Base-by-base conservation (phyloP, 2,888 invertebrate genomes). In the Sphaeridia pumilis region DNA sequence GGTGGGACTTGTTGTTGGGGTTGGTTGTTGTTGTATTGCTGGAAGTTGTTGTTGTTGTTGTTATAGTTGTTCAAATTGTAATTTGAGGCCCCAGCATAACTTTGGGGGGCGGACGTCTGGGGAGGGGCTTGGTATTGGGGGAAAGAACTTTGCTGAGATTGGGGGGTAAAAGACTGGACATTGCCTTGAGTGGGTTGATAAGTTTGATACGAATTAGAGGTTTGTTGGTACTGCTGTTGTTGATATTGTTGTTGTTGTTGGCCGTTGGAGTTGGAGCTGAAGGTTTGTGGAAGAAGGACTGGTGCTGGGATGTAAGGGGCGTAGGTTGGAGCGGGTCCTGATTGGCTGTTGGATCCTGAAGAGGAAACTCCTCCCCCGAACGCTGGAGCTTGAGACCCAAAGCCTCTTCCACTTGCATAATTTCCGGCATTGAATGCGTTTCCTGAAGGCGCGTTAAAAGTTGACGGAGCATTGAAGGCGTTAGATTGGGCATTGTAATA, bases 1-100 rank as follows among this genome's bases (percentile, higher is more conserved):
- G 49, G 10, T 31, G 7, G 14, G 7, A 10, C 14, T 31, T 7
- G 31, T 31, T 31, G 14, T 14, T 31, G 14, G 10, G 31, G 31
- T 31, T 31, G 31, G 14, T 31, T 31, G 31, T 31, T 31, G 14
- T 31, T 10, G 31, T 31, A 10, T 14, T 14, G 38, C 17, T 7
- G 38, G 20, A 20, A 20, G 20, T 17, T 38, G 17, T 31, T 10
- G 31, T 31, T 31, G 31, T 31, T 31, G 31, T 31, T 10, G 31
- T 31, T 31, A 24, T 5, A 27, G 20, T 27, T 35, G 20, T 45
- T 58, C 56, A 61, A 24, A 61, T 58, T 43, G 28, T 59, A 47
- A 63, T 58, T 58, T 54, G 58, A 24, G 63, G 55, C 5, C 61
- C 61, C 58, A 58, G 57, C 44, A 64, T 54, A 34, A 62, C 60